Conservation (phyloP, 2,888 invertebrate species). For the Gymnoscelis rufifasciata region DNA sequence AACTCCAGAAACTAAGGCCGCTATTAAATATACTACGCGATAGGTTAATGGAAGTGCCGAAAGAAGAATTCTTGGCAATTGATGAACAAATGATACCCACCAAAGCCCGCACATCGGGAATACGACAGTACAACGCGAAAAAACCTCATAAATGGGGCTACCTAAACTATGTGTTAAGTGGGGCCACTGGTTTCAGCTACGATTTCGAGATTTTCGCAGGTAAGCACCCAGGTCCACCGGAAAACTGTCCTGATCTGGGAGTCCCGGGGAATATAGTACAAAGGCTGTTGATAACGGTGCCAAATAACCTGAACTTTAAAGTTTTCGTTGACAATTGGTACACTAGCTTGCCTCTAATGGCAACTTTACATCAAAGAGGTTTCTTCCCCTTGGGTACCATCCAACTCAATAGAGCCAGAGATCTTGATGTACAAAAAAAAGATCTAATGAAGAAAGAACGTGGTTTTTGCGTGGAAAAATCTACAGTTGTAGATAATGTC, state of each 20-base stretch:
- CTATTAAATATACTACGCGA: not conserved
- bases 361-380: not conserved
- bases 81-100: not conserved
- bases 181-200: no score
- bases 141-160: no score
- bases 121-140: no score
- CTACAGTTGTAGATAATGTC: not conserved
- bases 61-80: not conserved
- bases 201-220: no score
- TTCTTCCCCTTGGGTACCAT: not conserved
- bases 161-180: no score
- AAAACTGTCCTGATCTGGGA: not conserved
- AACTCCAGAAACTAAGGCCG: not conserved
- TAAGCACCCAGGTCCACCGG: not conserved
- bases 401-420: not conserved
- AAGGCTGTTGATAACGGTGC: not conserved
- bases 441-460: conserved; percentile 1
- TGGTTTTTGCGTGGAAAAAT: conserved; percentile 1
- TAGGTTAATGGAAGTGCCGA: not conserved
- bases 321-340: not conserved
- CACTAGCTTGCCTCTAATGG: not conserved
- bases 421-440: not conserved
- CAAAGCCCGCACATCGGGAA: no score
- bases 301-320: not conserved
- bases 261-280: not conserved